phyloP scores from a whole-genome alignment of 64 coral and sea anemone species.

The Orbicella faveolata region DNA sequence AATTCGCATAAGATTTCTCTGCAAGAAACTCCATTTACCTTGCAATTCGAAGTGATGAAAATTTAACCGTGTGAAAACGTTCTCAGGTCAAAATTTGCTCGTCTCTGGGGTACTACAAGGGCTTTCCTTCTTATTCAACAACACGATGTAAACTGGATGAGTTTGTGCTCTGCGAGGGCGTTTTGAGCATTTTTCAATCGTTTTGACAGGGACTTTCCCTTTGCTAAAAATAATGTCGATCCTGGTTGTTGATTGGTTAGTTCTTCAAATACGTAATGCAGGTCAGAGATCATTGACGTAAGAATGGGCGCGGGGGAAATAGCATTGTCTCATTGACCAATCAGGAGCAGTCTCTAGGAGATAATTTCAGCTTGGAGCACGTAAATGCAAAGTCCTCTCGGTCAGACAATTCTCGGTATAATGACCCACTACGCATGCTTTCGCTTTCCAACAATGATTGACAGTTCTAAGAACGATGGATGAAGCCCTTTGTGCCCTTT shows the following conservation, averaged over 20 bases:
- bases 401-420: neutral
- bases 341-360: neutral
- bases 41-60: neutral
- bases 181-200: neutral
- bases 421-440: neutral
- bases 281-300: neutral
- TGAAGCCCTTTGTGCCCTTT: neutral
- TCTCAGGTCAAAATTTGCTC: neutral
- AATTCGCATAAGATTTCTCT: neutral
- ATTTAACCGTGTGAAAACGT: neutral
- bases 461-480: neutral
- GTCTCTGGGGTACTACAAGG: neutral
- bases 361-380: neutral
- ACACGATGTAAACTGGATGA: neutral
- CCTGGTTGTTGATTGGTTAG: neutral
- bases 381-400: neutral
- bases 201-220: neutral
- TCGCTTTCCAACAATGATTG: constrained; percentile 8
- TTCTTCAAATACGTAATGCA: neutral
- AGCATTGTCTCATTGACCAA: neutral
- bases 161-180: neutral
- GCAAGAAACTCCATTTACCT: neutral
- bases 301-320: constrained; percentile 35
- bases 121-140: too few relatives aligned
- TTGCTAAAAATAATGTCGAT: neutral